phyloP scores from a whole-genome alignment of 2,113 vertebrate genomes.

The Austrofundulus limnaeus region DNA sequence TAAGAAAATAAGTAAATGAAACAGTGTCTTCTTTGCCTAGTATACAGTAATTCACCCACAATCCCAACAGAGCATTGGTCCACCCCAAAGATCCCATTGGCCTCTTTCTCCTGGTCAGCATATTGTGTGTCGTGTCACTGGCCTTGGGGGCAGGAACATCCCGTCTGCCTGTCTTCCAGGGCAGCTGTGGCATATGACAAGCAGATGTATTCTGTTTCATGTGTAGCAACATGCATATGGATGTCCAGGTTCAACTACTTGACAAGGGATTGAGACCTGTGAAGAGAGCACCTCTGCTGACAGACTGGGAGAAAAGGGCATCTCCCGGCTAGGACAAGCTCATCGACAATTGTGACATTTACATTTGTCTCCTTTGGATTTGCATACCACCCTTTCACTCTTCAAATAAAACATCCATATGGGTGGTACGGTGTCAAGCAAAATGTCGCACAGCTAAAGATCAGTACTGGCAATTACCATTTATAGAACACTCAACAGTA shows the following conservation, averaged over 20 bases:
- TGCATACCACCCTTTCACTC: slow-evolving; percentile 41
- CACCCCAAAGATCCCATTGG: slow-evolving; percentile 52
- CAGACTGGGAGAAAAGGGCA: slow-evolving; percentile 78
- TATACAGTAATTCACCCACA: slow-evolving; percentile 37
- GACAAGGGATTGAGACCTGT: slow-evolving; percentile 73
- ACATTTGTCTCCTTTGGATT: slow-evolving; percentile 62
- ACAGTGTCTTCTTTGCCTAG: slow-evolving; percentile 50
- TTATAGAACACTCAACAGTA: slow-evolving; percentile 1
- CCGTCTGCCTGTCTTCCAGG: slow-evolving; percentile 57
- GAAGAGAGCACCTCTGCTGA: slow-evolving; percentile 61
- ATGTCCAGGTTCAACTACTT: slow-evolving; percentile 76
- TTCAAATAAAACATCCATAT: slow-evolving; percentile 18
- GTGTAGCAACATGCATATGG: slow-evolving; percentile 76
- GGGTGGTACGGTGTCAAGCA: slow-evolving; percentile 27
- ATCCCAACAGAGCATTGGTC: slow-evolving; percentile 24
- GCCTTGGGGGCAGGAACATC: slow-evolving; percentile 62
- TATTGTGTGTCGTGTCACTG: slow-evolving; percentile 42
- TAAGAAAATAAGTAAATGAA: no score
- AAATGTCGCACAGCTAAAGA: slow-evolving; percentile 8
- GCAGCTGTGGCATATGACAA: slow-evolving; percentile 42
- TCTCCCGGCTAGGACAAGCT: slow-evolving; percentile 63
- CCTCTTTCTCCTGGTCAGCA: slow-evolving; percentile 65
- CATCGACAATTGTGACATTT: slow-evolving; percentile 80
- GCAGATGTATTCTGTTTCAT: slow-evolving; percentile 63
- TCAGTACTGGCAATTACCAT: slow-evolving; percentile 27